Percentiles rank a stretch among this genome's conserved stretches.
Conservation (phyloP, 2,113 vertebrate genomes). For the Sinosuthora webbiana region DNA sequence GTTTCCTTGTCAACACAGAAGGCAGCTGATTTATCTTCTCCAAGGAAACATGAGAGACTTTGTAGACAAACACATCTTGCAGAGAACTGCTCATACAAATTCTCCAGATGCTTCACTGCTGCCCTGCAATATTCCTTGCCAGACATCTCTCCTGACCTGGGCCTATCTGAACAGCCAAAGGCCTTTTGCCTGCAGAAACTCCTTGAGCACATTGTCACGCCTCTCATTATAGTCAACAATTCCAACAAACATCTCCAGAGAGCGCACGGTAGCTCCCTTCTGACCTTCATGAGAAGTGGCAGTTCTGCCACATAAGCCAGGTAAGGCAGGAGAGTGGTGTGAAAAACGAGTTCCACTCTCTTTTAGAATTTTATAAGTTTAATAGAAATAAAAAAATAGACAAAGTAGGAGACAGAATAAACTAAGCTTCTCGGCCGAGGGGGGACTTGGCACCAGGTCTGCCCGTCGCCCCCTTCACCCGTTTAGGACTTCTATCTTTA, state of each 20-base stretch:
- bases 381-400: too few relatives aligned
- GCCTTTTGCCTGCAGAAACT: background rate
- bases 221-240: background rate
- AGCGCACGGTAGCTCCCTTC: background rate
- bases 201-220: background rate
- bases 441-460: too few relatives aligned
- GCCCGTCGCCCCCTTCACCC: too few relatives aligned
- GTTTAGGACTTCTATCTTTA: too few relatives aligned
- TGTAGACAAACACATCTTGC: background rate
- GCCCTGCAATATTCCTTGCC: background rate
- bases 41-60: background rate
- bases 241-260: background rate
- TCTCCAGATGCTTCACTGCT: background rate
- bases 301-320: background rate
- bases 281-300: background rate
- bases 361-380: too few relatives aligned
- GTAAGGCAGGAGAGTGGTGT: background rate
- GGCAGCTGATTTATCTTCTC: background rate
- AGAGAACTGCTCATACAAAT: background rate
- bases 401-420: too few relatives aligned
- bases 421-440: too few relatives aligned
- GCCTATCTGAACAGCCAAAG: background rate
- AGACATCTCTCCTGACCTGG: background rate
- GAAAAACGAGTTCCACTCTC: too few relatives aligned
- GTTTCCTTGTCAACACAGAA: rapidly evolving